phyloP scores from a whole-genome alignment of 2,797 vertebrate species.

The Pangasius mekongensis region DNA sequence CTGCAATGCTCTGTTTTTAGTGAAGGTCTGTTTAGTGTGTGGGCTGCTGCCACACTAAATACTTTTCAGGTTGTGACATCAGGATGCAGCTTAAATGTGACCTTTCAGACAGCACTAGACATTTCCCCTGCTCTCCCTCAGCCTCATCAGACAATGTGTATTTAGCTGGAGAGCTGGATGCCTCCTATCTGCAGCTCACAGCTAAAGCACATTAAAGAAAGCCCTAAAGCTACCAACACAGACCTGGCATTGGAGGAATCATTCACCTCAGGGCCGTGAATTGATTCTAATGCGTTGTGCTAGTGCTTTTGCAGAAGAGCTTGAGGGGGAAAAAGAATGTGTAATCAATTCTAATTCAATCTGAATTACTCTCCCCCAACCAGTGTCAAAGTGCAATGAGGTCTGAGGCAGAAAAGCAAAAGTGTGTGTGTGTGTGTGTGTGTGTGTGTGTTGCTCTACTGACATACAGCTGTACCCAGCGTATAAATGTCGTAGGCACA shows the following conservation, averaged over 20 bases:
- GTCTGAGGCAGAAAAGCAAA: slow-evolving; percentile 30
- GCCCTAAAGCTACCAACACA: slow-evolving; percentile 48
- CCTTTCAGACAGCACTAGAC: slow-evolving; percentile 32
- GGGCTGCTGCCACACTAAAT: slow-evolving; percentile 42
- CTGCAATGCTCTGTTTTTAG: not conserved
- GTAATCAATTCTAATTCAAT: slow-evolving; percentile 61
- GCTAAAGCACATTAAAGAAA: slow-evolving; percentile 50
- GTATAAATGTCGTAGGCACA: slow-evolving; percentile 38
- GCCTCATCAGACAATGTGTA: slow-evolving; percentile 35
- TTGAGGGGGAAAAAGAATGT: slow-evolving; percentile 42
- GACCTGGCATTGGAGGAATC: slow-evolving; percentile 51
- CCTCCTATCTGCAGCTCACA: slow-evolving; percentile 46
- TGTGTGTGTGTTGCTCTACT: slow-evolving; percentile 38
- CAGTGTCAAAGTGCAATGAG: slow-evolving; percentile 37
- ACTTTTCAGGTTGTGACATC: slow-evolving; percentile 46
- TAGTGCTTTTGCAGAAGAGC: slow-evolving; percentile 49
- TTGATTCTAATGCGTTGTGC: slow-evolving; percentile 46
- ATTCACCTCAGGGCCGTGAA: slow-evolving; percentile 40
- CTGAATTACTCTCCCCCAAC: slow-evolving; percentile 49
- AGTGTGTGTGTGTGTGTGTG: slow-evolving; percentile 38
- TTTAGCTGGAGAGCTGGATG: slow-evolving; percentile 47
- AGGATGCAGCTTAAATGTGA: slow-evolving; percentile 45
- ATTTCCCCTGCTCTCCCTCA: slow-evolving; percentile 37
- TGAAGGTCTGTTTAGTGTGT: slow-evolving; percentile 1
- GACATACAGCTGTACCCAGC: slow-evolving; percentile 46